Percentiles rank a stretch among this genome's conserved stretches.
phyloP scores from a whole-genome alignment of 2,113 vertebrate species.

The Neogale vison region DNA sequence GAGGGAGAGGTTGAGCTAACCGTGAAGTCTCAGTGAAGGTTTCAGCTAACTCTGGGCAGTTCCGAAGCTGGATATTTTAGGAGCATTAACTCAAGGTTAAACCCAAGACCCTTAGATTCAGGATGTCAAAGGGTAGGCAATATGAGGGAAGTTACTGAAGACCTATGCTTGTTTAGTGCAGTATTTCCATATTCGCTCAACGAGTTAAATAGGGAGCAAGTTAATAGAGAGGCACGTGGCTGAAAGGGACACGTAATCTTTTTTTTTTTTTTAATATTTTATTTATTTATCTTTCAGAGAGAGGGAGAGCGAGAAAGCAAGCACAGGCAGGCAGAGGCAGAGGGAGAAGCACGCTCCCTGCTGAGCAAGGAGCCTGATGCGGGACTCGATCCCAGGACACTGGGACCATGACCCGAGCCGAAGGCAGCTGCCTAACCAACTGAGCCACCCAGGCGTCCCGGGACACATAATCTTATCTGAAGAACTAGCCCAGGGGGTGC shows the following conservation, averaged over 20 bases:
- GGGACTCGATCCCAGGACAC: too few relatives aligned
- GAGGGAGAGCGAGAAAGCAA: too few relatives aligned
- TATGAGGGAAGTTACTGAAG: not conserved
- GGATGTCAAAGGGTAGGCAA: not conserved
- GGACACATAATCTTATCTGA: not conserved
- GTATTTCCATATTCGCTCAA: not conserved
- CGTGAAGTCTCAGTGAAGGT: not conserved
- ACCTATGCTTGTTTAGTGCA: not conserved
- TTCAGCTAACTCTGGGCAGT: not conserved
- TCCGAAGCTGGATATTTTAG: not conserved
- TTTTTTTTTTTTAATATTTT: too few relatives aligned
- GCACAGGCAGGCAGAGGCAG: too few relatives aligned
- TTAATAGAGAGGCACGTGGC: not conserved
- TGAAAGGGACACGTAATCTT: not conserved
- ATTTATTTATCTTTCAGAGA: too few relatives aligned
- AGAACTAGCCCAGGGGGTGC: not conserved
- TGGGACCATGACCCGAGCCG: too few relatives aligned
- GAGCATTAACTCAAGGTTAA: not conserved
- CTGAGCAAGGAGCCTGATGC: too few relatives aligned
- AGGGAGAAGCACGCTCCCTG: too few relatives aligned
- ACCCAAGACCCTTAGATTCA: not conserved
- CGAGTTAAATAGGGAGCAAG: not conserved
- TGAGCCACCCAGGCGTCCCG: too few relatives aligned
- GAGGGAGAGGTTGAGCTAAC: not conserved
- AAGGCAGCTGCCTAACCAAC: too few relatives aligned